A percentile compares a stretch with the other conserved stretches of the same genome.
These are phyloP conservation scores for Choloepus didactylus DNA, from an alignment of 2,797 vertebrate genomes.

Conservation along the genomic window DNA sequence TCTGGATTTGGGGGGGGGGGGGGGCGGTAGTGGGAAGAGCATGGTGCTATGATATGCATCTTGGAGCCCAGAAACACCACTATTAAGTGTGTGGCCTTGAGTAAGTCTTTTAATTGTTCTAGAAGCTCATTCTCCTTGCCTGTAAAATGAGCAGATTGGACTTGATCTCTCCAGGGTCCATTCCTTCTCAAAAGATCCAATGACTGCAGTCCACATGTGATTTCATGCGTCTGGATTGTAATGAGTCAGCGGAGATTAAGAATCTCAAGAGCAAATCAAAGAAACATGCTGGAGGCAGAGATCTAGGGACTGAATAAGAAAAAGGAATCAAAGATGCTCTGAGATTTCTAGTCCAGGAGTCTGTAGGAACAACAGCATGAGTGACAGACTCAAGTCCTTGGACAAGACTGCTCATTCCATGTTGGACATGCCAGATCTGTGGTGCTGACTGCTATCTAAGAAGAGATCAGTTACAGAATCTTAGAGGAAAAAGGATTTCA, in stretches of 20 bases:
- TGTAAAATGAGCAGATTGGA: not conserved
- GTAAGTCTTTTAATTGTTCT: not conserved
- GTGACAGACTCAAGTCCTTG: not conserved
- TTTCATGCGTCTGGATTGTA: not conserved
- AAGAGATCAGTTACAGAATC: not conserved
- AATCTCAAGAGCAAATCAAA: not conserved
- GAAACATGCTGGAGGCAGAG: not conserved
- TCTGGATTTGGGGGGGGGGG: no score
- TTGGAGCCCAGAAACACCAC: not conserved
- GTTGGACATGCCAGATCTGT: not conserved
- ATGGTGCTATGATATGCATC: rapidly evolving
- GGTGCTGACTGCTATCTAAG: not conserved
- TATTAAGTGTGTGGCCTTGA: not conserved
- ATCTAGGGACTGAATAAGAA: not conserved
- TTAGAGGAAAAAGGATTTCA: not conserved
- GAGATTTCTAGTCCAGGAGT: not conserved
- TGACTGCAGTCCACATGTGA: not conserved
- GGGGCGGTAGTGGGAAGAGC: not conserved
- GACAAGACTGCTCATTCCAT: not conserved
- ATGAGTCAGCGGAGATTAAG: not conserved
- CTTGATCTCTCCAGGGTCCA: not conserved
- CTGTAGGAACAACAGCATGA: not conserved
- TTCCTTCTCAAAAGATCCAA: not conserved
- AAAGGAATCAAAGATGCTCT: not conserved
- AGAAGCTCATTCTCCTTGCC: not conserved